Conservation (phyloP, 2,113 vertebrate species). For the Colinus virginianus region DNA sequence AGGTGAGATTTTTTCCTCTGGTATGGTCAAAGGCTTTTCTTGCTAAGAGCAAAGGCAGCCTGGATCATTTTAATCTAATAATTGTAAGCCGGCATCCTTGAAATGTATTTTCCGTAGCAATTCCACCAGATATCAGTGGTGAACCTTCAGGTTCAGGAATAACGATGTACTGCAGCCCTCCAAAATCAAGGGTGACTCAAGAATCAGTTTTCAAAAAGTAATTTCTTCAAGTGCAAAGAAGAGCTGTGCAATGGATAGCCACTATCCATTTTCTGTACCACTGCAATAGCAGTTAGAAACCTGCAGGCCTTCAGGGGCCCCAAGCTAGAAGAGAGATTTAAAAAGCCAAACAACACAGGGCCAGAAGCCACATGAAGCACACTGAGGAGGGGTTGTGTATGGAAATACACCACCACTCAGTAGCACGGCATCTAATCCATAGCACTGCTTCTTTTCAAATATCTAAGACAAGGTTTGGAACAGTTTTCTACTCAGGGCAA, state of each 20-base stretch:
- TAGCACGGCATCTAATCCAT: neutral
- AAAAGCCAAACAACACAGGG: neutral
- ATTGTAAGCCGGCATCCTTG: neutral
- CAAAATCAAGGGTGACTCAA: neutral
- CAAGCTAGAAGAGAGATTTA: neutral
- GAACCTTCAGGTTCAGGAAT: neutral
- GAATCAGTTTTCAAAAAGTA: neutral
- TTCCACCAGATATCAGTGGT: neutral
- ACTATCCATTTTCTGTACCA: neutral
- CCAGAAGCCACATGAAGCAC: neutral
- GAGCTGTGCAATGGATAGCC: neutral
- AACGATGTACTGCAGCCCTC: neutral
- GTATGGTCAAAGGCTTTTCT: neutral
- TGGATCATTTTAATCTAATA: neutral
- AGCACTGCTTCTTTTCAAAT: neutral
- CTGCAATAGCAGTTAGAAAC: neutral
- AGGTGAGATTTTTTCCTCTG: neutral
- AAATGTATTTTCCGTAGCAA: neutral
- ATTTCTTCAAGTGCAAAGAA: neutral
- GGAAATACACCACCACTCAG: neutral
- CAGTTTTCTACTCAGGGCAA: neutral
- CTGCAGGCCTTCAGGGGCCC: neutral
- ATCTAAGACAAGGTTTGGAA: neutral
- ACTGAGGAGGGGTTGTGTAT: neutral
- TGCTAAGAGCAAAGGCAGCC: neutral